Percentiles rank a stretch among this genome's conserved stretches.
These are phyloP conservation scores for Pocillopora verrucosa DNA, from an alignment of 64 coral and sea anemone genomes.

Conservation along the genomic window DNA sequence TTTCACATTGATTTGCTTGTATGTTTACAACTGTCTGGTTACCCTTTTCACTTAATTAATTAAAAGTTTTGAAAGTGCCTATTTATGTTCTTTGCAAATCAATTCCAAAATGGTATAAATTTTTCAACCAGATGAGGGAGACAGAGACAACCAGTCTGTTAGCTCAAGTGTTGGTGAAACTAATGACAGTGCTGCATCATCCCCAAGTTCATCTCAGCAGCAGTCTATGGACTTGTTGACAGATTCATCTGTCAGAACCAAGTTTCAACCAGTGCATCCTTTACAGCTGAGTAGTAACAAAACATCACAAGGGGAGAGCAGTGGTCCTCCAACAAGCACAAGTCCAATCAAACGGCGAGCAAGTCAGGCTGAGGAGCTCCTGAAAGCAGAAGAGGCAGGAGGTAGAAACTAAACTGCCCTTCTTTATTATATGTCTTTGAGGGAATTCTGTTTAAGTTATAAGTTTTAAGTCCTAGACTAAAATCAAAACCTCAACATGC, in stretches of 20 bases:
- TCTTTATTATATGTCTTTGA: background rate
- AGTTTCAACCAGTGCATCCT: constrained; percentile 30
- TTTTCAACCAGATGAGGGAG: constrained; percentile 53
- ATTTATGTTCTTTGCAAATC: background rate
- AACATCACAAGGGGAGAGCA: background rate
- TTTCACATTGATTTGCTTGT: too few species aligned
- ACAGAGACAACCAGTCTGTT: constrained; percentile 77
- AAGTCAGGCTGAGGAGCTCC: constrained; percentile 45
- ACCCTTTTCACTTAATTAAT: background rate
- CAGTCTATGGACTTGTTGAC: background rate
- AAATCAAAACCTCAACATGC: too few species aligned
- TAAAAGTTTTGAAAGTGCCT: background rate
- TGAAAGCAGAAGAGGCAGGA: constrained; percentile 44
- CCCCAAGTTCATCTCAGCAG: constrained; percentile 44
- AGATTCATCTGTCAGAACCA: background rate
- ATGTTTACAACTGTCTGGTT: too few species aligned
- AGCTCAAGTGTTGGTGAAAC: constrained; percentile 82
- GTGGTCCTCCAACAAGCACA: constrained; percentile 4
- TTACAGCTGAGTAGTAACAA: constrained; percentile 1
- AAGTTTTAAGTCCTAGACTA: too few species aligned
- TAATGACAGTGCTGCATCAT: constrained; percentile 86
- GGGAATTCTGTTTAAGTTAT: too few species aligned
- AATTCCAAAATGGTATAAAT: background rate
- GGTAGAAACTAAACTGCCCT: background rate
- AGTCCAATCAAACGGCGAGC: constrained; percentile 35